Conservation (phyloP, 2,113 vertebrate genomes). For the Siniperca chuatsi region DNA sequence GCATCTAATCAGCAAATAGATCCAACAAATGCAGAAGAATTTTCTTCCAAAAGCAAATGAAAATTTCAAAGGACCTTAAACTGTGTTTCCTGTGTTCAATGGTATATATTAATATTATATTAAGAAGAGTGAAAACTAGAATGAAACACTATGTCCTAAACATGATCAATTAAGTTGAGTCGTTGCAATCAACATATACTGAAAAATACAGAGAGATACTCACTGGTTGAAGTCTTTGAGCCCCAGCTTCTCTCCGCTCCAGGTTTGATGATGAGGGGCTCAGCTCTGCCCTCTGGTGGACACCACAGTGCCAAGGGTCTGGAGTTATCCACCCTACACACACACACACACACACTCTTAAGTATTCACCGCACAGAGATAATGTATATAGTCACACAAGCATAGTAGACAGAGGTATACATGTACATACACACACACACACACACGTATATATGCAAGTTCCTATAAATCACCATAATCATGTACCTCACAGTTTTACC, state of each 20-base stretch:
- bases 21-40: not conserved
- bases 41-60: not conserved
- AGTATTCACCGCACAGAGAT: not conserved
- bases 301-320: constrained; percentile 48
- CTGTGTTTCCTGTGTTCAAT: not conserved
- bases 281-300: constrained; percentile 71
- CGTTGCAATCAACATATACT: no score
- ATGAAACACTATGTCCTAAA: not conserved
- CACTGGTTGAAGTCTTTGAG: constrained; percentile 55
- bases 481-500: not conserved
- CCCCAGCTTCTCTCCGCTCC: constrained; percentile 36
- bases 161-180: not conserved
- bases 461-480: not conserved
- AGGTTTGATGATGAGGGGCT: constrained; percentile 34
- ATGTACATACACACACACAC: not conserved
- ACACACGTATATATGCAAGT: not conserved
- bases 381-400: constrained; percentile 1
- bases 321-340: constrained; percentile 44
- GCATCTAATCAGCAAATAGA: not conserved
- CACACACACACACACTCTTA: constrained; percentile 9
- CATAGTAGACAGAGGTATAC: not conserved
- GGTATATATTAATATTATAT: no score
- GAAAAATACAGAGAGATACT: constrained; percentile 1
- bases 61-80: not conserved
- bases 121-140: not conserved